Evolutionary conservation across 2,113 vertebrate genomes (phyloP), one percentile per base, ranked within the genome.

Genomic region (Microtus ochrogaster): DNA sequence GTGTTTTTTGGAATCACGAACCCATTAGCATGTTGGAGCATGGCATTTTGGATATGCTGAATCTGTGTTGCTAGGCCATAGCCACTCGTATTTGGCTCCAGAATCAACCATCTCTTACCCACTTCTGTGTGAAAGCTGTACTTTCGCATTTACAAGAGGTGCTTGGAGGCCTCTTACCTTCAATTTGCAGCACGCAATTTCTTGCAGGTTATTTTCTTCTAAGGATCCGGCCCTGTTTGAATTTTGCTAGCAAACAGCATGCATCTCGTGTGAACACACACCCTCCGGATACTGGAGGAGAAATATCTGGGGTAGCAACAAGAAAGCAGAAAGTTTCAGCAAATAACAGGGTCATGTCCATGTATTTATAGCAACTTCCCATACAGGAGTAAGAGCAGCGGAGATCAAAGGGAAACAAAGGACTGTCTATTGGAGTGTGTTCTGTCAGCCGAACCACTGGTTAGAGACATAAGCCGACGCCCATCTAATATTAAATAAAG

Each of bases 391-490:
- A 5, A 1, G 3, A 2, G 3, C 49, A 89, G 44, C 1, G 39
- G 5, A 92, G 39, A 47, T 73, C 19, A 84, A 17, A 14, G 13
- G 13, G 22, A 81, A 88, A 87, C 61, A 49, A 68, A 39, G 6
- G 7, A 12, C 30, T 63, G 1, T 41, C 74, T 11, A 70, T 28
- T 39, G 4, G 2, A 3, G 19, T 14, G 58, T 52, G 0, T 2
- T 65, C 1, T 44, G 4, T 1, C 88, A 39, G 70, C 7, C 16
- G 14, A 21, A 44, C 70, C 5, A 30, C 30, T 82, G 5, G 76
- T 95, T 85, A 74, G 73, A 94, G 87, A 87, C 73, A 70, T 49
- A 13, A 89, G 47, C 65, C 41, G 14, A 89, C 78, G 74, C 16
- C 4, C 19, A 61, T 33, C 9, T 79, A 88, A 78, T 41, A 91